Evolutionary conservation across 2,113 vertebrate genomes (phyloP).

Genomic region (Myotis brandtii): DNA sequence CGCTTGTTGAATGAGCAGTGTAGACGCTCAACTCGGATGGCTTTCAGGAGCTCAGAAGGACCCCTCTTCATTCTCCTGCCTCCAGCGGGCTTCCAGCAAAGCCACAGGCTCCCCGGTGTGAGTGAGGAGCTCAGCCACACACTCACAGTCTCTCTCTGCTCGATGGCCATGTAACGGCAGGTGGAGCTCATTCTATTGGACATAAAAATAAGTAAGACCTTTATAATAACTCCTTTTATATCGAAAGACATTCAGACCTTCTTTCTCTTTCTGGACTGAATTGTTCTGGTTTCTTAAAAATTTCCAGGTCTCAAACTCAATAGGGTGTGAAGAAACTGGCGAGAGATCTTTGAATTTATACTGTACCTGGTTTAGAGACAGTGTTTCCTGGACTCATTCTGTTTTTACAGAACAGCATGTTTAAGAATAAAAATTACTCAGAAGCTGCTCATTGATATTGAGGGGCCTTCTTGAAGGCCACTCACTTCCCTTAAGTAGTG

Average conservation of each 20-base stretch:
- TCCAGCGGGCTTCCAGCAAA: neutral
- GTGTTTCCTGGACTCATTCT: neutral
- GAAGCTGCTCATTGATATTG: neutral
- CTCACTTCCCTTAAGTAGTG: neutral
- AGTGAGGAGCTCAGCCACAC: neutral
- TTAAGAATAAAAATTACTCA: neutral
- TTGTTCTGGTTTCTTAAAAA: neutral
- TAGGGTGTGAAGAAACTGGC: neutral
- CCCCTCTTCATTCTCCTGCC: neutral
- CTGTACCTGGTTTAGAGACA: neutral
- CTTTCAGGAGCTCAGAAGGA: neutral
- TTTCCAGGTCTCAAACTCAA: neutral
- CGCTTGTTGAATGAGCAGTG: neutral
- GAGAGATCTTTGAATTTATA: conserved; percentile 23
- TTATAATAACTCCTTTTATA: neutral
- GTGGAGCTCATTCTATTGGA: neutral
- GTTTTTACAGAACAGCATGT: neutral
- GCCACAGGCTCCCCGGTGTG: neutral
- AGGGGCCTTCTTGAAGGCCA: neutral
- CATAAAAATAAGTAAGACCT: neutral
- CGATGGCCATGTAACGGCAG: neutral
- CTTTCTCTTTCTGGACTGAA: neutral
- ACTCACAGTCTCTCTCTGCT: neutral
- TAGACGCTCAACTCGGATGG: neutral
- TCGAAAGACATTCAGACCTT: neutral